These are phyloP conservation scores for Zaprionus nigranus DNA, from an alignment of 1,140 invertebrate species.

Conservation along the genomic window DNA sequence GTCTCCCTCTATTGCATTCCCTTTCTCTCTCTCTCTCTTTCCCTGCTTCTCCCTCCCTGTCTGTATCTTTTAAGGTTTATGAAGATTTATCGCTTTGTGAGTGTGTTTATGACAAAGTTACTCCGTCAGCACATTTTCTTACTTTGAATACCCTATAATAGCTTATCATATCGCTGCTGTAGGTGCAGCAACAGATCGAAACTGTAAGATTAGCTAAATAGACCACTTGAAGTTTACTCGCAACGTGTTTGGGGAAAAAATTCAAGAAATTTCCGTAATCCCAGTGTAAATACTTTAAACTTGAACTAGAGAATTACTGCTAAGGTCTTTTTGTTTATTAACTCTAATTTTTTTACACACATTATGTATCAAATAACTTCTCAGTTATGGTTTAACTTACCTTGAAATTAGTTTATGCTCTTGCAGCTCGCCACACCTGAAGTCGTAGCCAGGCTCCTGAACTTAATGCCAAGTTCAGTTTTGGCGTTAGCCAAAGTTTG, in stretches of 20 bases:
- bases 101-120: neutral
- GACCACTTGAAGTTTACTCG: neutral
- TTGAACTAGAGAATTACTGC: neutral
- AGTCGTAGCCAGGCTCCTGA: constrained; percentile 20
- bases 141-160: constrained; percentile 59
- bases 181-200: constrained; percentile 41
- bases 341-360: neutral
- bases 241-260: neutral
- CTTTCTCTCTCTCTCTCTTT: neutral
- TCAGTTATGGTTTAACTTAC: constrained; percentile 3
- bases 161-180: constrained; percentile 53
- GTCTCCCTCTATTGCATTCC: neutral
- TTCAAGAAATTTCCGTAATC: neutral
- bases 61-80: neutral
- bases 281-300: neutral
- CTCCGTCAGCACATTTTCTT: constrained; percentile 18
- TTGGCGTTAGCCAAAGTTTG: constrained; percentile 19
- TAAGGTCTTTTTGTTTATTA: neutral
- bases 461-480: constrained; percentile 46
- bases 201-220: constrained; percentile 8
- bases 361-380: neutral
- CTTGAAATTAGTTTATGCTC: neutral
- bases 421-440: constrained; percentile 34
- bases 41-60: neutral
- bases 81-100: constrained; percentile 13